Base-by-base conservation (phyloP, 2,888 invertebrate genomes). In the Troglohyphantes excavatus region DNA sequence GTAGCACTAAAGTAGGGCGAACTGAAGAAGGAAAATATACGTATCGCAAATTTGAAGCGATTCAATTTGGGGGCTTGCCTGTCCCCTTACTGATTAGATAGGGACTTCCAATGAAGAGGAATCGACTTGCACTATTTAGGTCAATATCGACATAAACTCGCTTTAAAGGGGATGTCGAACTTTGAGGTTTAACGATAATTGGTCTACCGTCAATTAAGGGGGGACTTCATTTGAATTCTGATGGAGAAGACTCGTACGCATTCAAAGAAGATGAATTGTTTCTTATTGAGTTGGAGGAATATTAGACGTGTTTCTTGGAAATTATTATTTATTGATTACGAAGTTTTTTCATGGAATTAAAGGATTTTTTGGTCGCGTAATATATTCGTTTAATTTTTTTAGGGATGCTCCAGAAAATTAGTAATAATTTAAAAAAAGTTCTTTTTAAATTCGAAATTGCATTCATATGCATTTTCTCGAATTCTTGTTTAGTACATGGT, bases 21-120 rank as follows among this genome's bases (percentile, higher is more conserved):
- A 84, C 53, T 84, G 73, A 75, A 84, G 75, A 67, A 84, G 53
- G 65, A 67, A 84, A 84, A 67, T 84, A 75, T 67, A 67, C 65
- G 73, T 65, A 75, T 84, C 84, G 65, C 75, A 75, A 84, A 73
- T 75, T 84, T 84, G 75, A 73, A 53, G 43, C 73, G 67, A 84
- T 84, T 84, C 75, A 72, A 84, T 84, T 84, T 84, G 53, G 9
- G 43, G 73, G 65, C 75, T 81, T 67, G 53, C 33, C 68, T 26
- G 81, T 27, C 19, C 33, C 59, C n/a, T 43, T 46, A 75, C 75
- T 67, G 84, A 84, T 75, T 84, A 75, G 84, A 84, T 67, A 67
- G 67, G 39, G 75, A 63, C 46, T 75, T 53, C 75, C 29, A 84
- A 63, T 63, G 67, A 84, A 84, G 61, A 65, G 75, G 29, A 53